Base-by-base conservation (phyloP, 1,140 invertebrate species). In the Panagrolaimus sp. region DNA sequence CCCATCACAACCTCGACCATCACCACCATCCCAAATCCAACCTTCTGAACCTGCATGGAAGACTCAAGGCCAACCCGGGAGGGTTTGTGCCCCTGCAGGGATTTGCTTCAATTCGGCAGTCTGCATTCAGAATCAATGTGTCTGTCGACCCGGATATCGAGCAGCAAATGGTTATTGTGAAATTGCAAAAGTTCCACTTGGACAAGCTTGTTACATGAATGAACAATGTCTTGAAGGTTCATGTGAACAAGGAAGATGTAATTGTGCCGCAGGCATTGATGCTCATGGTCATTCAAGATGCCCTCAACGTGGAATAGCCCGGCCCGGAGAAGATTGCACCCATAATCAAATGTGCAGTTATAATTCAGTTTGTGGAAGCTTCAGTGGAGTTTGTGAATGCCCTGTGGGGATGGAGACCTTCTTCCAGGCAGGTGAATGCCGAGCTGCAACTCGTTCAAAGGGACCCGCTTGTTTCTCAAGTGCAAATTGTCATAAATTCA, bases 381-480 rank as follows among this genome's bases (percentile, higher is more conserved):
- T 70, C n/a, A 67, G 63, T 43, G 79, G 82, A 5, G 82, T 81
- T 14, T 81, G 79, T 64, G 79, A 81, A 65, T 81, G 79, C 48
- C 75, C 82, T 6, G 46, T 67, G 62, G 79, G 81, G 24, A 76
- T 76, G 68, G 69, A 80, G 32, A 83, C 70, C 12, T 65, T 47
- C 38, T 48, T 48, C 7, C 48, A 48, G 9, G 26, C 63, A 8
- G 68, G 68, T 1, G 68, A 70, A 67, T 77, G 76, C 64, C 62
- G 63, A n/a, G 70, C 63, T 15, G 71, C 76, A 9, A 58, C 45
- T 8, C 47, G 47, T 24, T 32, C 67, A 4, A 48, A 58, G n/a
- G 76, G 76, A 47, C 58, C 75, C 2, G 69, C 68, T 9, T 77
- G 76, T 47, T 68, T 73, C 24, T 68, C 71, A 6, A 71, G 68